Evolutionary conservation across 2,113 vertebrate species (phyloP).

Genomic region (Megaceryle maxima): DNA sequence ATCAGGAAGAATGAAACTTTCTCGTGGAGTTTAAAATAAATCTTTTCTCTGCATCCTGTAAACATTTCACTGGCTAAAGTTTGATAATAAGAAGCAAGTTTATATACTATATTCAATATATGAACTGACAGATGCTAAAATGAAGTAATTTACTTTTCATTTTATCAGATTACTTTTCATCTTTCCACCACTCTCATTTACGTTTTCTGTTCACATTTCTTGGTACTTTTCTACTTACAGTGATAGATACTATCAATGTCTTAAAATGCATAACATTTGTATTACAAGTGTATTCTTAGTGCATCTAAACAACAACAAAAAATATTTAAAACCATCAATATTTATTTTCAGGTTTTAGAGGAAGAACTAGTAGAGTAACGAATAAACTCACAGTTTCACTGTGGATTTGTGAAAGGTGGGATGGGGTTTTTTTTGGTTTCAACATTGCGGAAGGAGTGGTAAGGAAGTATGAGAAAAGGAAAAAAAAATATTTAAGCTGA

Average conservation of each 20-base stretch:
- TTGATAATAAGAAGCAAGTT: neutral
- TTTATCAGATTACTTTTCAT: neutral
- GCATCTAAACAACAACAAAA: neutral
- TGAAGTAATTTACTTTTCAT: neutral
- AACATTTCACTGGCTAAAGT: neutral
- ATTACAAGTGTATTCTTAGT: neutral
- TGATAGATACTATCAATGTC: neutral
- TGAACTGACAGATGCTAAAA: neutral
- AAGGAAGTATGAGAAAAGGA: neutral
- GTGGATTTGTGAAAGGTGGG: rapidly evolving
- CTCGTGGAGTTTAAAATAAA: neutral
- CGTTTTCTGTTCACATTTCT: neutral
- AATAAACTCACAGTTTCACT: neutral
- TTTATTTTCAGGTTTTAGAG: neutral
- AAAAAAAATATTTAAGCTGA: neutral
- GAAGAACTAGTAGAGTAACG: neutral
- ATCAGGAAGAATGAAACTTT: neutral
- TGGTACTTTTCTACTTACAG: neutral
- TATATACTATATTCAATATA: neutral
- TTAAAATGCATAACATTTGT: neutral
- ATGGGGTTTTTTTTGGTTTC: rapidly evolving
- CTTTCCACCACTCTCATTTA: neutral
- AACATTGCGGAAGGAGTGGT: neutral
- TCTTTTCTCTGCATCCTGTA: neutral
- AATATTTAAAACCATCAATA: neutral